These are phyloP conservation scores for Hemitrygon akajei DNA, from an alignment of 2,797 vertebrate genomes.

Conservation along the genomic window DNA sequence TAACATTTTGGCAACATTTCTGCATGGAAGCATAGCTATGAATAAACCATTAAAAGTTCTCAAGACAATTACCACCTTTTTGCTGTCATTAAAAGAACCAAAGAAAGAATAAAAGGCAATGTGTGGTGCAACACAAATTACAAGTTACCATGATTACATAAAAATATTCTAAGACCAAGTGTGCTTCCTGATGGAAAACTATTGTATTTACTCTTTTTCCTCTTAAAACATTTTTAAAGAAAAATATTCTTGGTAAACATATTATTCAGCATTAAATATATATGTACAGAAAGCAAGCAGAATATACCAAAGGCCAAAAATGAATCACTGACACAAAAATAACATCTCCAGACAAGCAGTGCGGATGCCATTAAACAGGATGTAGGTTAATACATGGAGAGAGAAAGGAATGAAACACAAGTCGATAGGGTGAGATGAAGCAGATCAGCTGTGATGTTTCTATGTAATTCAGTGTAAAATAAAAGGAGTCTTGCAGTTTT, in stretches of 20 bases:
- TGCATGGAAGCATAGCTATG: not conserved
- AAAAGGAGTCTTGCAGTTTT: not conserved
- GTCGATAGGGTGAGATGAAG: not conserved
- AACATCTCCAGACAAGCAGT: not conserved
- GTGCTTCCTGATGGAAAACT: not conserved
- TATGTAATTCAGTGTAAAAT: not conserved
- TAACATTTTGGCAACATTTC: not conserved
- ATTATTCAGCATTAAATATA: not conserved
- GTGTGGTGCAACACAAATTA: not conserved
- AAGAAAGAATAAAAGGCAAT: not conserved
- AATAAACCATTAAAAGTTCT: constrained; percentile 27
- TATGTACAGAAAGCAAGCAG: not conserved
- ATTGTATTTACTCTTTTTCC: not conserved
- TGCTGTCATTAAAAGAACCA: not conserved
- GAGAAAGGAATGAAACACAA: not conserved
- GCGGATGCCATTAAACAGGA: too few relatives aligned
- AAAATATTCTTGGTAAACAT: not conserved
- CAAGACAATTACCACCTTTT: not conserved
- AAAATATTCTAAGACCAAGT: not conserved
- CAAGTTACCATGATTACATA: not conserved
- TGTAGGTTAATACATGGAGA: too few relatives aligned
- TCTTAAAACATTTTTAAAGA: not conserved
- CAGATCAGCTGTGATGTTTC: not conserved
- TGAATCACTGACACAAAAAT: not conserved
- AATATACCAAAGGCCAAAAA: not conserved